Evolutionary conservation across 2,888 invertebrate genomes (phyloP).

Genomic region (Terebella lapidaria): DNA sequence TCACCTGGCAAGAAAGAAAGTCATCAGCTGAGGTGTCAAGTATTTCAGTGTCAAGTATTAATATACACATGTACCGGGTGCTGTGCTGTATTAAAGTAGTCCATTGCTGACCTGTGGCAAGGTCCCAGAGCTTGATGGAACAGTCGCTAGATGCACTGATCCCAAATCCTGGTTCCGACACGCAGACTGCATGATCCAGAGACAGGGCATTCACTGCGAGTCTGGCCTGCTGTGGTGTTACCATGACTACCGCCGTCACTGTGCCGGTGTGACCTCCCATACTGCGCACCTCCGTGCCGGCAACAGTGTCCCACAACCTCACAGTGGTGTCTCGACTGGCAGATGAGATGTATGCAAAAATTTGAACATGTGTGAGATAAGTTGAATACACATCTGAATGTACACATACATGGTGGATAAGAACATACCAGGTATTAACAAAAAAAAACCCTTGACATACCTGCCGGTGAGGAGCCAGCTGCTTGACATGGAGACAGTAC

Average conservation of each 20-base stretch:
- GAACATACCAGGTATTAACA: too few species aligned
- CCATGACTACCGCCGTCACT: conserved; percentile 61
- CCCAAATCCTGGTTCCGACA: background rate
- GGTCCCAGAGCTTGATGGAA: conserved; percentile 44
- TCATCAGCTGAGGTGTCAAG: too few species aligned
- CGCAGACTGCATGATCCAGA: background rate
- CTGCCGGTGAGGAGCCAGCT: conserved; percentile 36
- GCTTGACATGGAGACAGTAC: conserved; percentile 30
- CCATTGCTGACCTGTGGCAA: conserved; percentile 35
- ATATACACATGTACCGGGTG: too few species aligned
- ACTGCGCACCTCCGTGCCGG: conserved; percentile 65
- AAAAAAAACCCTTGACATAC: too few species aligned
- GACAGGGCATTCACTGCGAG: conserved; percentile 22
- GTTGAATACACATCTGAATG: background rate
- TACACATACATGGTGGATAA: background rate
- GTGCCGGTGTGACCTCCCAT: conserved; percentile 69
- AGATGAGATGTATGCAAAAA: too few species aligned
- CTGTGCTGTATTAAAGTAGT: too few species aligned
- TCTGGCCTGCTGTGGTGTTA: conserved; percentile 27
- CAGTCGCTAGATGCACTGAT: conserved; percentile 46
- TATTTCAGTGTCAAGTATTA: background rate
- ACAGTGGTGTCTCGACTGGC: conserved; percentile 59
- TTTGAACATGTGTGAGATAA: too few species aligned
- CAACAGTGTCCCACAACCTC: conserved; percentile 76
- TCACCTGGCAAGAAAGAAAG: conserved; percentile 35